These are phyloP conservation scores for Anolis apletophallus DNA, from an alignment of 2,797 vertebrate species.

Conservation along the genomic window DNA sequence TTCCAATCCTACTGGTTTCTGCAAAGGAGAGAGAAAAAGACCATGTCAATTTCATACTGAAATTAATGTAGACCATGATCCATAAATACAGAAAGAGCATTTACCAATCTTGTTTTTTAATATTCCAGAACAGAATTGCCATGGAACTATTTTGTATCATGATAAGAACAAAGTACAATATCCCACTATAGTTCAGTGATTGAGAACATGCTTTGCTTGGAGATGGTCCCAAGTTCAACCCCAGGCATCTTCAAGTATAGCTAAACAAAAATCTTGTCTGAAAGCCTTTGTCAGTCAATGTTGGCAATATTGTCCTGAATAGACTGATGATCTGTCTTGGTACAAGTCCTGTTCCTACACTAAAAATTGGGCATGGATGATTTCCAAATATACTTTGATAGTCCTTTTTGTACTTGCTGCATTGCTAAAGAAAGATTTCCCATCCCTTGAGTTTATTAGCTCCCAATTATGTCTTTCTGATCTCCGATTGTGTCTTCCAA, in stretches of 20 bases:
- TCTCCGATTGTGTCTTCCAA: background rate
- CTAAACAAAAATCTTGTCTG: background rate
- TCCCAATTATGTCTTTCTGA: background rate
- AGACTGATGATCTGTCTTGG: too few relatives aligned
- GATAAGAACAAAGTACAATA: background rate
- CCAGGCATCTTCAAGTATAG: background rate
- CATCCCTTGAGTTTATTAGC: background rate
- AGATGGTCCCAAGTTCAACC: background rate
- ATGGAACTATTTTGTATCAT: background rate
- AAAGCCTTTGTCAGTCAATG: background rate
- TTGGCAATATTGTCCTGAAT: too few relatives aligned
- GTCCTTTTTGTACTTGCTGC: background rate
- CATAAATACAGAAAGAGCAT: background rate
- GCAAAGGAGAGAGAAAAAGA: slow-evolving; percentile 45
- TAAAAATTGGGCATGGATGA: background rate
- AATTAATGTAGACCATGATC: background rate
- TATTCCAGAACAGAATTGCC: background rate
- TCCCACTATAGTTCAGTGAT: background rate
- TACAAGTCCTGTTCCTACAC: background rate
- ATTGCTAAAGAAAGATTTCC: background rate
- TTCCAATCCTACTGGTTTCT: slow-evolving; percentile 59
- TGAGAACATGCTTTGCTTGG: too few relatives aligned
- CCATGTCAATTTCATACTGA: background rate
- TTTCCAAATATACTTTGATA: background rate
- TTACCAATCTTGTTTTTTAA: background rate